Percentiles rank a stretch among this genome's conserved stretches.
Evolutionary conservation across 2,888 invertebrate genomes (phyloP).

Genomic region (Caenorhabditis sp.): DNA sequence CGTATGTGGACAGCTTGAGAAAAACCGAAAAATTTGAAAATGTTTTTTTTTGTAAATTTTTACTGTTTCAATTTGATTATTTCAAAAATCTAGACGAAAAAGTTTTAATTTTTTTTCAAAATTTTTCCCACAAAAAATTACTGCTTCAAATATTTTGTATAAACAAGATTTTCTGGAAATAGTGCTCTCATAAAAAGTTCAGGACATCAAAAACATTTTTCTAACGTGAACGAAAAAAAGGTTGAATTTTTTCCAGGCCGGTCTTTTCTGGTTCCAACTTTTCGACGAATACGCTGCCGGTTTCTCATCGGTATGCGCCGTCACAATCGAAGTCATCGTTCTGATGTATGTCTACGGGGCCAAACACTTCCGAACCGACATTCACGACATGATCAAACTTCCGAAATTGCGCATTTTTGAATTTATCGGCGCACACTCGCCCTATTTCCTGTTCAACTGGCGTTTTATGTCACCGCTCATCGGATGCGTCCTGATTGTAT

Average conservation of each 20-base stretch:
- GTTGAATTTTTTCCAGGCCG: constrained; percentile 18
- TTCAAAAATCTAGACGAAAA: too few species aligned
- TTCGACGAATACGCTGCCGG: constrained; percentile 25
- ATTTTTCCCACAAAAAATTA: too few species aligned
- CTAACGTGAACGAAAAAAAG: too few species aligned
- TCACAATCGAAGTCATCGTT: not conserved
- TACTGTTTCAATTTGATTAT: too few species aligned
- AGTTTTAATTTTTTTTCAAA: too few species aligned
- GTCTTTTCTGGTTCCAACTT: constrained; percentile 28
- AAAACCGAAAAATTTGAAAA: too few species aligned
- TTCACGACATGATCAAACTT: not conserved
- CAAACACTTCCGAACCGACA: not conserved
- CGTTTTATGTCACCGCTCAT: constrained; percentile 9
- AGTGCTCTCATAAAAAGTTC: too few species aligned
- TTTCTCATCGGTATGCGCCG: constrained; percentile 7
- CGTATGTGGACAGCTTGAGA: too few species aligned
- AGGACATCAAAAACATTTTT: too few species aligned
- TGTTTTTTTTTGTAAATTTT: too few species aligned
- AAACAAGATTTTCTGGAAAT: too few species aligned
- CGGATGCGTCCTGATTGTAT: constrained; percentile 12
- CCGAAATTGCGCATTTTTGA: not conserved
- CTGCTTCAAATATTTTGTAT: not conserved
- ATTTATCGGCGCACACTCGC: constrained; percentile 10
- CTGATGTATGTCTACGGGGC: not conserved
- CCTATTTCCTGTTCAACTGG: constrained; percentile 11